Evolutionary conservation across 2,797 vertebrate species (phyloP), one percentile per base, ranked within the genome.

Genomic region (Parambassis ranga): DNA sequence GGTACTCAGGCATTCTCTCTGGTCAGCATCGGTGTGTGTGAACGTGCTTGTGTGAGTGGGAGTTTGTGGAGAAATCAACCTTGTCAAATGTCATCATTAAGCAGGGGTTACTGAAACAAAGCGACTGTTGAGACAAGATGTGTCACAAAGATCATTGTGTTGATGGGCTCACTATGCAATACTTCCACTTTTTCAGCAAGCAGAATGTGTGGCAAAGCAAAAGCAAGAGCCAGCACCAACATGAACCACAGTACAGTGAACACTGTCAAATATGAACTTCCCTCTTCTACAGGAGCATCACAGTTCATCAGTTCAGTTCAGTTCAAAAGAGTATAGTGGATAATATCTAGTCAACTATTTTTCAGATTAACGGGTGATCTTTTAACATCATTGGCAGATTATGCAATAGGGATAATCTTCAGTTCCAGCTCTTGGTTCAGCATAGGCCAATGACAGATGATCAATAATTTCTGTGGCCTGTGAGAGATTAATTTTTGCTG

Each of bases 181-280:
- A 82, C 81, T 82, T 82, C 76, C 75, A 83, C 46, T 74, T 84
- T n/a, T 70, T 42, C 14, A 47, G 39, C 1, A 1, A 27, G 15
- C n/a, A 53, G 20, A 33, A 22, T 2, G 7, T 8, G 24, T 3
- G 49, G 79, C 68, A 64, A 81, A 70, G 56, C 55, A 57, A 60
- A 56, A 15, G 20, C 27, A 1, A 7, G 15, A 19, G 49, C 51
- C 43, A 56, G 46, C 33, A 33, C 41, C 13, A 9, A 60, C 61
- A 64, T 63, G 76, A 77, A 84, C 70, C 62, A 73, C 75, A 46
- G 46, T 4, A 27, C n/a, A 64, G 50, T 37, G 7, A 60, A 14
- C 18, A 51, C 11, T 13, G 15, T 48, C 13, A 51, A 22, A 59
- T 32, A 22, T 23, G 65, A n/a, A n/a, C n/a, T n/a, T n/a, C n/a